Conservation (phyloP, 2,888 invertebrate genomes). For the Pristionchus fissidentatus region DNA sequence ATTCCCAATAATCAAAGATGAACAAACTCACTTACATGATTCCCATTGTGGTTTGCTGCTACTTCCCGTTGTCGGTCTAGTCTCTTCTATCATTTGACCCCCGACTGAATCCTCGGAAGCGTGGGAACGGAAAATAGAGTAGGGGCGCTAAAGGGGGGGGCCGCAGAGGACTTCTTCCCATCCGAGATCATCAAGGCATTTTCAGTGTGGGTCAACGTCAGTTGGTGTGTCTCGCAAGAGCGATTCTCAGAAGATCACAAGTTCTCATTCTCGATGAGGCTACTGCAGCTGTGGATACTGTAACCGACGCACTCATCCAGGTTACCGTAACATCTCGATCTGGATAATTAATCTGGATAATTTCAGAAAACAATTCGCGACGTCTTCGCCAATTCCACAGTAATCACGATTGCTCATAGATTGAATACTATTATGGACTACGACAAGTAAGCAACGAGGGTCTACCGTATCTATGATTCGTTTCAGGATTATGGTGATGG, state of each 20-base stretch:
- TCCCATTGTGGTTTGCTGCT: too few relatives aligned
- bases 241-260: slow-evolving; percentile 76
- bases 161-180: background rate
- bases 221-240: slow-evolving; percentile 78
- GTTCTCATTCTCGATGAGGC: slow-evolving; percentile 81
- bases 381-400: slow-evolving; percentile 62
- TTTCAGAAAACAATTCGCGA: slow-evolving; percentile 60
- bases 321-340: background rate
- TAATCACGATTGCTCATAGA: slow-evolving; percentile 66
- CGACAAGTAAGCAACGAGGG: slow-evolving; percentile 53
- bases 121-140: slow-evolving; percentile 4
- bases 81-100: slow-evolving; percentile 7
- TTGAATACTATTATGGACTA: slow-evolving; percentile 67
- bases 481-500: slow-evolving; percentile 66
- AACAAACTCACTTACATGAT: too few relatives aligned
- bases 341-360: background rate
- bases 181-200: background rate
- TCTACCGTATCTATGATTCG: background rate
- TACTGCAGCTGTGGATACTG: slow-evolving; percentile 79
- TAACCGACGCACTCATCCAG: slow-evolving; percentile 80
- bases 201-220: slow-evolving; percentile 78
- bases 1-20: too few relatives aligned
- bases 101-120: background rate
- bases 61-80: too few relatives aligned
- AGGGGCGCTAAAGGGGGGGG: slow-evolving; percentile 1